Conservation (phyloP, 2,888 invertebrate genomes). For the Didymodactylos carnosus region DNA sequence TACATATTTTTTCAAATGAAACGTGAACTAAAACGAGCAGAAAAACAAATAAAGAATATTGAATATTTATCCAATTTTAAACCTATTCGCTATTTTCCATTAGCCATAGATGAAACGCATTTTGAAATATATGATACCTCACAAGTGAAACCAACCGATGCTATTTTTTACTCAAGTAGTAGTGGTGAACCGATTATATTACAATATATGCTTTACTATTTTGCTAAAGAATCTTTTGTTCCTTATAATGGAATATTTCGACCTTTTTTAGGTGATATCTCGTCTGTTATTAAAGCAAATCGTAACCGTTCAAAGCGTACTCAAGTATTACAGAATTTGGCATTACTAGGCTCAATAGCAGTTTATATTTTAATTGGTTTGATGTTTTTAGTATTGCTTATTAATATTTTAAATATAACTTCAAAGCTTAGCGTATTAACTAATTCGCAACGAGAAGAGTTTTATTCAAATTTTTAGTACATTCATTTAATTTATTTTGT, state of each 20-base stretch:
- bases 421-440: neutral
- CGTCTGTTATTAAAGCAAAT: neutral
- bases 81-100: neutral
- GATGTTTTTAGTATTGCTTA: neutral
- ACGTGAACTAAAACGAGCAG: neutral
- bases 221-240: neutral
- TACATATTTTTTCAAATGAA: neutral
- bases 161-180: neutral
- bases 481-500: too few species aligned
- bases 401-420: neutral
- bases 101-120: neutral
- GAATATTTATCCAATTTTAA: neutral
- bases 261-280: neutral
- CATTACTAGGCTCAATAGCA: neutral
- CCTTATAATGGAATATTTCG: neutral
- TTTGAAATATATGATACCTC: neutral
- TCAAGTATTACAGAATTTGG: neutral
- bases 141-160: neutral
- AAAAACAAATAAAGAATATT: neutral
- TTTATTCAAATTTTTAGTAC: too few species aligned
- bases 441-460: too few species aligned
- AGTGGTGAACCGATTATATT: neutral
- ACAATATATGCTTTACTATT: neutral
- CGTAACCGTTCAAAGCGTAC: neutral
- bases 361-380: neutral